Evolutionary conservation across 1,140 invertebrate genomes (phyloP), one percentile per base, ranked within the genome.

Genomic region (Cydia fagiglandana): DNA sequence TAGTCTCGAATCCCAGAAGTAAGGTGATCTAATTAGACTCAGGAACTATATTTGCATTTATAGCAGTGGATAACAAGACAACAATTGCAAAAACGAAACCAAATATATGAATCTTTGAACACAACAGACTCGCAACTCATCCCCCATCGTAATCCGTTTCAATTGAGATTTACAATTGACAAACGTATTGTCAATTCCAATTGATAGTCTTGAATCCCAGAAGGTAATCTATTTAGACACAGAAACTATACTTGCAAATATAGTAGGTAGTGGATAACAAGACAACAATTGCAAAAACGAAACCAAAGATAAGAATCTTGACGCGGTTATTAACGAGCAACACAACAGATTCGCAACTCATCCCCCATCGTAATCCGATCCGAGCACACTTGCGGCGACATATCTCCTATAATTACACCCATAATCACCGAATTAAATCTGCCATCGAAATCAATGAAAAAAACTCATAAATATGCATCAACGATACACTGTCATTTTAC

Each of bases 401-500:
- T 38, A 30, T 28, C 64, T 68, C 24, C 30, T 68, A 84, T 88
- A 90, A 89, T 90, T 86, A 89, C 82, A 77, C 76, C 83, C 47
- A 76, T 84, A 89, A 90, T 90, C 86, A 83, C 77, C 81, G 84
- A 82, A 88, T 88, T 85, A 88, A 89, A 90, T 90, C 86, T 84
- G 78, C 76, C 83, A 80, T 79, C 79, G 73, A 75, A 84, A 81
- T 77, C 73, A 41, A 77, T 80, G 79, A 85, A 90, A 89, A 89
- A 89, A 84, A 75, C 76, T 80, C 83, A 90, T 92, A 89, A 85
- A 86, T 88, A 92, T 92, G 87, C 87, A 91, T 77, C 74, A 81
- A 74, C 80, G 74, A 81, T 83, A 79, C 84, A 77, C 79, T 83
- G 86, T 88, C 53, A n/a, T 56, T 17, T 56, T 15, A 17, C 53